phyloP scores from a whole-genome alignment of 1,140 invertebrate genomes.

The Cherax quadricarinatus region DNA sequence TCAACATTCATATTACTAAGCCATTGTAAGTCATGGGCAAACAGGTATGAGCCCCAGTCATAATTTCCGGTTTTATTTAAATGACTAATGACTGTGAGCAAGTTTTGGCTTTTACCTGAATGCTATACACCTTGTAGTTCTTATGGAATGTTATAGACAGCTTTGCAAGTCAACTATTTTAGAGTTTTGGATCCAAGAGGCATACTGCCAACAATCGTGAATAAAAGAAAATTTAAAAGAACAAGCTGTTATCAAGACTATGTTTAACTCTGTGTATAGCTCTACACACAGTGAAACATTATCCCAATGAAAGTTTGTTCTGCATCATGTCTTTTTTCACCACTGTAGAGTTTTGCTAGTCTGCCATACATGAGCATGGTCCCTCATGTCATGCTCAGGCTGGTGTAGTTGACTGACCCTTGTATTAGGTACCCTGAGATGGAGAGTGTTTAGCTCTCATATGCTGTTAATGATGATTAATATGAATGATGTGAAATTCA shows the following conservation, averaged over 20 bases:
- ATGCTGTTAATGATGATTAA: slow-evolving; percentile 41
- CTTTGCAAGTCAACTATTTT: slow-evolving; percentile 36
- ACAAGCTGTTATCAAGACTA: no score
- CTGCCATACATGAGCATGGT: slow-evolving; percentile 47
- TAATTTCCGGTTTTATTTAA: neutral
- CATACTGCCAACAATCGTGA: no score
- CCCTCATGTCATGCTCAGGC: slow-evolving; percentile 43
- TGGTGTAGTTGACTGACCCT: slow-evolving; percentile 46
- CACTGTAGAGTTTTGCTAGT: slow-evolving; percentile 17
- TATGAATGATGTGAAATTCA: slow-evolving; percentile 51
- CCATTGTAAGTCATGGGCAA: neutral
- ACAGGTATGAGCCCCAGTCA: neutral
- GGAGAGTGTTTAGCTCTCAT: slow-evolving; percentile 51
- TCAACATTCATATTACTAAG: neutral
- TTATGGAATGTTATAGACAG: slow-evolving; percentile 59
- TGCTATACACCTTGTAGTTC: slow-evolving; percentile 6
- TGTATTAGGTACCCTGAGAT: slow-evolving; percentile 61
- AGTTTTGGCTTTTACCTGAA: slow-evolving; percentile 19
- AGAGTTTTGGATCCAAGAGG: neutral
- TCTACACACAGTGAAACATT: no score
- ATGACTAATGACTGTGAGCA: slow-evolving; percentile 29
- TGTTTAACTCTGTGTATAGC: no score
- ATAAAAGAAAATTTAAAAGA: no score
- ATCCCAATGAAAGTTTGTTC: no score
- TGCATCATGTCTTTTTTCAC: no score